Conservation (phyloP, 2,113 vertebrate genomes). For the Eudyptes chrysolophus region DNA sequence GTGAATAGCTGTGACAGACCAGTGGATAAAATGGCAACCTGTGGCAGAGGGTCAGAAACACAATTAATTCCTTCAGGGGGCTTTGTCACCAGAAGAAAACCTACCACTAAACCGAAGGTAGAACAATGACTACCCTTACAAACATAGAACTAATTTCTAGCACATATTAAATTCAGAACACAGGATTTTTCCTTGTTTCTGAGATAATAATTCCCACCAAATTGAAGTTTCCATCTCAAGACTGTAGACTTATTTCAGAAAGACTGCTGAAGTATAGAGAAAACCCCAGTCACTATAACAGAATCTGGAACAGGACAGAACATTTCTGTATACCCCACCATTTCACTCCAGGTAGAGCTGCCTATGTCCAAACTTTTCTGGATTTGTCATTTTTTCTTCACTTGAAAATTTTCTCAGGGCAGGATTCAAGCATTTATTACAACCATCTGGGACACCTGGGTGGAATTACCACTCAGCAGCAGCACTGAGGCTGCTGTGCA, state of each 20-base stretch:
- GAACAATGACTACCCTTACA: background rate
- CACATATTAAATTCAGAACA: background rate
- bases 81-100: background rate
- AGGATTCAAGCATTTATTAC: constrained; percentile 17
- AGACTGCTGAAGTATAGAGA: background rate
- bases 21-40: background rate
- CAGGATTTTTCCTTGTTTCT: background rate
- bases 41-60: background rate
- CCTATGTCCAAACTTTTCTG: background rate
- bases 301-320: background rate
- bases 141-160: background rate
- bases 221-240: background rate
- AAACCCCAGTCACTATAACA: background rate
- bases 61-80: background rate
- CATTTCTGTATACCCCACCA: background rate
- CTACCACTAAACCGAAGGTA: background rate
- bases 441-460: constrained; percentile 57
- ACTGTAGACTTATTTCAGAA: background rate
- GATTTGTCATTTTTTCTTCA: background rate
- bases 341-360: background rate
- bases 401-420: constrained; percentile 11
- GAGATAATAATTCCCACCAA: background rate
- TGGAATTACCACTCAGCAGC: constrained; percentile 51
- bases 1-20: background rate
- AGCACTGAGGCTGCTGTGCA: constrained; percentile 4